Conservation (phyloP, 1,140 invertebrate genomes). For the Chironomus striatipennis region DNA sequence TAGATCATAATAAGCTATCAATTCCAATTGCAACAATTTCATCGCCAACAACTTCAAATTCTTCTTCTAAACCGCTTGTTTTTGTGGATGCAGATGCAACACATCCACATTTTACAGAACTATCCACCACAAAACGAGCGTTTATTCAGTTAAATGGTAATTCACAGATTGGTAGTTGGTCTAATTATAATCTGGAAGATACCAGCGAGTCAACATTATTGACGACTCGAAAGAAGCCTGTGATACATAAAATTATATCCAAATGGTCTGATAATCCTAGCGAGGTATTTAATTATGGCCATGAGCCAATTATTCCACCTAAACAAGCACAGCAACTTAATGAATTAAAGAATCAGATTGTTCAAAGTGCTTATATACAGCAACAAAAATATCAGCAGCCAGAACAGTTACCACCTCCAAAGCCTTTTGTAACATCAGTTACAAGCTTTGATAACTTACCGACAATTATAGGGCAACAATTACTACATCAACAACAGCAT, state of each 20-base stretch:
- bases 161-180: background rate
- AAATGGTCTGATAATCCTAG: slow-evolving; percentile 16
- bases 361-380: background rate
- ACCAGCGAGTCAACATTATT: background rate
- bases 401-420: no score
- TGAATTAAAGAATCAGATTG: background rate
- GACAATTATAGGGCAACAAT: slow-evolving; percentile 3
- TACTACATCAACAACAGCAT: background rate
- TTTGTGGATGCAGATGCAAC: background rate
- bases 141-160: background rate
- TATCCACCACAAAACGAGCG: background rate
- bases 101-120: background rate
- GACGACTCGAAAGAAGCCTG: background rate
- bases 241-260: slow-evolving; percentile 13
- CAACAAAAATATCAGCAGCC: background rate
- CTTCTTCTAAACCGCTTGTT: background rate
- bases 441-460: background rate
- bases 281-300: background rate
- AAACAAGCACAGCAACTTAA: background rate
- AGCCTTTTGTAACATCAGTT: background rate
- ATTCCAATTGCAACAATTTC: background rate
- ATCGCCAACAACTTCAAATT: slow-evolving; percentile 2
- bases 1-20: background rate
- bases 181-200: background rate
- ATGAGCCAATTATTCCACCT: background rate